Evolutionary conservation across 2,113 vertebrate genomes (phyloP), one percentile per base, ranked within the genome.

Genomic region (Gyps fulvus): DNA sequence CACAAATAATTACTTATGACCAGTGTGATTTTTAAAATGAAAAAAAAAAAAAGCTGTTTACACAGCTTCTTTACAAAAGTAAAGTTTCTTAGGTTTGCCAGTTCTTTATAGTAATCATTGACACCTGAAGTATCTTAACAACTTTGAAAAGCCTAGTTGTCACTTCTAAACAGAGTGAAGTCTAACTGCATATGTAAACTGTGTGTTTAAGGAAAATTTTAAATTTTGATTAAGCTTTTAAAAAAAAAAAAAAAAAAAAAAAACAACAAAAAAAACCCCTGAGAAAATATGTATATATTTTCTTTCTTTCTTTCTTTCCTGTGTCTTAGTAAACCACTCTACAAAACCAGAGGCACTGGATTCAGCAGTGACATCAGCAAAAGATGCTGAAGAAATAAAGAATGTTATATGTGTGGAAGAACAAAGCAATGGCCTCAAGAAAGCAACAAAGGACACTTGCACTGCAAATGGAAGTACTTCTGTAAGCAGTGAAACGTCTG

Each of bases 341-440:
- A 71, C 98, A 25, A 98, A 97, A 21, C 34, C 96, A 0, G 99
- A 99, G 3, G 50, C 67, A 36, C 20, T 98, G 47, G 98, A 99
- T 69, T 83, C 97, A 14, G 69, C 86, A 18, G 95, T 70, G 18
- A 43, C 96, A 22, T 52, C 93, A 14, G 38, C n/a, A 69, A 98
- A 93, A 77, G 97, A 97, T n/a, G 38, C 87, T 20, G 98, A 98
- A 52, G 97, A 98, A 32, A 67, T 94, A 16, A 96, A 90, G 59
- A 97, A 72, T 13, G 67, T 79, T 13, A 31, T 58, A 2, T 87
- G 87, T 65, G 71, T 85, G 0, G 98, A 99, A 70, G 99, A 99
- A 85, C 98, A 98, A 77, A 99, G 98, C 92, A 99, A 99, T 3
- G 99, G 99, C 50, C 97, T 98, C 59, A 98, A 97, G 89, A 99